Evolutionary conservation across 2,797 vertebrate species (phyloP).

Genomic region (Sarcophilus harrisii): DNA sequence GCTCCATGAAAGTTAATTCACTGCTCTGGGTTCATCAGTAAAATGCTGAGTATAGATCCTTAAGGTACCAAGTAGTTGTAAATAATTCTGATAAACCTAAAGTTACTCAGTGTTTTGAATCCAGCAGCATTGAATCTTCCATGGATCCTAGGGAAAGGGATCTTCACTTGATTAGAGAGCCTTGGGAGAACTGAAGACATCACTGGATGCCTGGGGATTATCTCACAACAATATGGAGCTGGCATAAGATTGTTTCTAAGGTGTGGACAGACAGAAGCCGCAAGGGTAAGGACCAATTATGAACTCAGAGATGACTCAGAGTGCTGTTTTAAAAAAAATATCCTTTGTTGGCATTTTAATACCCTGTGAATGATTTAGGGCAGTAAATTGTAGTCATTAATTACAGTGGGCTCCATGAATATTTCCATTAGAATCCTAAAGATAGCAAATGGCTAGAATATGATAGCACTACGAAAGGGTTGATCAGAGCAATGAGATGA

Average conservation of each 20-base stretch:
- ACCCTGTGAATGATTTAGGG: slow-evolving; percentile 60
- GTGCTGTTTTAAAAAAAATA: neutral
- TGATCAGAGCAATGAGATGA: neutral
- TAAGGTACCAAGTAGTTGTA: neutral
- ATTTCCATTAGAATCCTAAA: slow-evolving; percentile 35
- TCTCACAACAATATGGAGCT: neutral
- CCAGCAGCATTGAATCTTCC: neutral
- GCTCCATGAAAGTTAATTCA: neutral
- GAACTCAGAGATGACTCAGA: slow-evolving; percentile 47
- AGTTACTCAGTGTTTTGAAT: neutral
- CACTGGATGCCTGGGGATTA: too few relatives aligned
- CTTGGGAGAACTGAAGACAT: neutral
- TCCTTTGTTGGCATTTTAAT: slow-evolving; percentile 53
- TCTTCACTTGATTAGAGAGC: neutral
- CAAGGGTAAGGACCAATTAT: slow-evolving; percentile 34
- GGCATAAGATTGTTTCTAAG: neutral
- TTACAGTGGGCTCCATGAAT: slow-evolving; percentile 35
- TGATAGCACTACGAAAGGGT: neutral
- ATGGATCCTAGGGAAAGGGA: rapidly evolving
- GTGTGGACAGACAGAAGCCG: neutral
- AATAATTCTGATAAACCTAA: neutral
- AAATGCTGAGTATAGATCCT: neutral
- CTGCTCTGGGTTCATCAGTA: neutral
- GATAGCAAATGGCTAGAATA: neutral
- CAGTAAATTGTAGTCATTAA: slow-evolving; percentile 50